phyloP scores from a whole-genome alignment of 1,140 invertebrate species.

The Leptinotarsa defecta region DNA sequence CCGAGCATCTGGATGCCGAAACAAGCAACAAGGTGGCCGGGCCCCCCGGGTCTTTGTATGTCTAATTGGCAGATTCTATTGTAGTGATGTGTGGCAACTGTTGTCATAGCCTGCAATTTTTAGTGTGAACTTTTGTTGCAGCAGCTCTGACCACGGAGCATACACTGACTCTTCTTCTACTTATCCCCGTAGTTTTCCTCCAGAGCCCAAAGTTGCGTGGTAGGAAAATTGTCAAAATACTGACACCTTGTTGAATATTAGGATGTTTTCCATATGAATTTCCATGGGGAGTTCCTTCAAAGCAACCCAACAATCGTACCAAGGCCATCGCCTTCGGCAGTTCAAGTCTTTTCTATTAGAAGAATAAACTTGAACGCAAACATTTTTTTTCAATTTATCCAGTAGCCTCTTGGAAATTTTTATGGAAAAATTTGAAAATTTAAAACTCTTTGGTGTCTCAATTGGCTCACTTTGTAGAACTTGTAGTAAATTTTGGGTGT shows the following conservation, averaged over 20 bases:
- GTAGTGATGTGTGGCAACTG: slow-evolving; percentile 55
- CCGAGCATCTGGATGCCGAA: slow-evolving; percentile 30
- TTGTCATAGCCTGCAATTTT: slow-evolving; percentile 55
- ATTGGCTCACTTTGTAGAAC: slow-evolving; percentile 43
- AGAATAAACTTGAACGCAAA: no score
- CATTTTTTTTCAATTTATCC: no score
- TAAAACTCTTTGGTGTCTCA: slow-evolving; percentile 31
- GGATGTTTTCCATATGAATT: background rate
- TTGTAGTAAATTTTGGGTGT: slow-evolving; percentile 39
- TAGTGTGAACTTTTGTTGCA: slow-evolving; percentile 56
- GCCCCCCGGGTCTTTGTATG: slow-evolving; percentile 29
- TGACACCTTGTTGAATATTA: background rate
- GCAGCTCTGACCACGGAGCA: slow-evolving; percentile 56
- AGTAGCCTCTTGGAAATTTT: background rate
- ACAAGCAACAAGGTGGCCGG: slow-evolving; percentile 21
- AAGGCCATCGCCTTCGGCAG: no score
- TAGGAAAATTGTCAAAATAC: slow-evolving; percentile 16
- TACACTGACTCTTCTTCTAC: slow-evolving; percentile 47
- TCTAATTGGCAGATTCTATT: slow-evolving; percentile 55
- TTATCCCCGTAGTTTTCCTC: slow-evolving; percentile 39
- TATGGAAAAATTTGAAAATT: background rate
- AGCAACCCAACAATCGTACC: no score
- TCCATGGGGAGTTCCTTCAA: background rate
- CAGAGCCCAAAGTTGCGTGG: slow-evolving; percentile 43
- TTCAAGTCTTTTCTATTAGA: no score